Conservation (phyloP, 2,888 invertebrate species). For the Zelleria hepariella region DNA sequence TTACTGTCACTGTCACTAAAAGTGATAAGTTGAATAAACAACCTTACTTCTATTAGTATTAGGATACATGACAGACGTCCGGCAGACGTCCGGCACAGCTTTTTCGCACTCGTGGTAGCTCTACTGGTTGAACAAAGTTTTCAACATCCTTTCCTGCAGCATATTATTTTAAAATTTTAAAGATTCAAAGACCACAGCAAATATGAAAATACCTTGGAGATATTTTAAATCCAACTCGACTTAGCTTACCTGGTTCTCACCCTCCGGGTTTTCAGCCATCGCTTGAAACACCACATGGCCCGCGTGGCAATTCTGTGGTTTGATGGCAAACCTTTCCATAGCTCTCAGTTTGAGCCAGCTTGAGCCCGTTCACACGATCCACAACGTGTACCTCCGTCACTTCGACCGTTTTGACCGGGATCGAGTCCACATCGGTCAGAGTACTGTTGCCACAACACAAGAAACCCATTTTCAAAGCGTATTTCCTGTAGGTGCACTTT, state of each 20-base stretch:
- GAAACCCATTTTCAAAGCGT: not conserved
- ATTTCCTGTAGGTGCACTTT: too few relatives aligned
- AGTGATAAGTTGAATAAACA: too few relatives aligned
- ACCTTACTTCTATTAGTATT: too few relatives aligned
- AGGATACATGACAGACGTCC: too few relatives aligned
- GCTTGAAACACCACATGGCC: constrained; percentile 33
- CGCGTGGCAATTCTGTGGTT: constrained; percentile 29
- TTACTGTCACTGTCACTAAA: too few relatives aligned
- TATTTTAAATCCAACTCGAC: not conserved
- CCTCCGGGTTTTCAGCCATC: constrained; percentile 25
- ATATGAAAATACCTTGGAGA: not conserved
- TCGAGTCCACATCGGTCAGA: not conserved
- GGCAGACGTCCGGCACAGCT: too few relatives aligned
- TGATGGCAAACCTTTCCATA: constrained; percentile 24
- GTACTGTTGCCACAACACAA: not conserved
- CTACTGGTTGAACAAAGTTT: too few relatives aligned
- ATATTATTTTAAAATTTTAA: too few relatives aligned
- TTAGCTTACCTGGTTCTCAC: constrained; percentile 26
- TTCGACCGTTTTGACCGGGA: not conserved
- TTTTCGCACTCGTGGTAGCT: too few relatives aligned
- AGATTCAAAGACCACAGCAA: too few relatives aligned
- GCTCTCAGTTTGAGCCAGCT: constrained; percentile 23
- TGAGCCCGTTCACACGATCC: constrained; percentile 23
- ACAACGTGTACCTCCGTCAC: constrained; percentile 22
- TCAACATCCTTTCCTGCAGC: too few relatives aligned